Conservation (phyloP, 2,888 invertebrate genomes). For the Criorhina ranunculi region DNA sequence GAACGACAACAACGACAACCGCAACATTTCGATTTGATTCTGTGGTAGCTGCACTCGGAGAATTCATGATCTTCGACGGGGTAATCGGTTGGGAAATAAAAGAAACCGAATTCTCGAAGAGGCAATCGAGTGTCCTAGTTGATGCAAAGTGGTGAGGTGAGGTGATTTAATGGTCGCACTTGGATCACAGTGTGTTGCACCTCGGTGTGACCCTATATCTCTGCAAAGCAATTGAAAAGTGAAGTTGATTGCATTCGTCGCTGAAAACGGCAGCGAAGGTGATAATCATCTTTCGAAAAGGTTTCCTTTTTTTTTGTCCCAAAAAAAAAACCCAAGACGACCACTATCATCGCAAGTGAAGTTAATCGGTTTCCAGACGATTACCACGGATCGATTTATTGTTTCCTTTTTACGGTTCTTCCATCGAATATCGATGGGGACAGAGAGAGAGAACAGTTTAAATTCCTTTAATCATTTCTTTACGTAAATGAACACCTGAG, state of each 20-base stretch:
- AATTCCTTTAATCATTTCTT: conserved; percentile 11
- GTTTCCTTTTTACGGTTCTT: conserved; percentile 48
- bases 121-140: conserved; percentile 36
- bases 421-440: conserved; percentile 29
- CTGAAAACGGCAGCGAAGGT: conserved; percentile 48
- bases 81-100: conserved; percentile 66
- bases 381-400: conserved; percentile 65
- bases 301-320: conserved; percentile 28
- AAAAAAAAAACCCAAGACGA: conserved; percentile 7
- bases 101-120: conserved; percentile 57
- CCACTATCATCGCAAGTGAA: conserved; percentile 48
- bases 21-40: conserved; percentile 68
- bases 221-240: conserved; percentile 61
- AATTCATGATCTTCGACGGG: conserved; percentile 65
- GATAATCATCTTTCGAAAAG: conserved; percentile 60
- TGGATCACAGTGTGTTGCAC: conserved; percentile 44
- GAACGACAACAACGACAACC: conserved; percentile 48
- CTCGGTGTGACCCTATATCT: conserved; percentile 54
- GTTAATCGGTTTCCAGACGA: conserved; percentile 55
- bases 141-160: conserved; percentile 32
- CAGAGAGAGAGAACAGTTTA: background rate
- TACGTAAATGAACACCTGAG: conserved; percentile 68
- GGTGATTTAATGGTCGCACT: conserved; percentile 69
- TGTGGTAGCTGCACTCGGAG: conserved; percentile 64
- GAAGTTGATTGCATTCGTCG: conserved; percentile 59